Evolutionary conservation across 2,888 invertebrate genomes (phyloP).

Genomic region (Harmothoe impar): DNA sequence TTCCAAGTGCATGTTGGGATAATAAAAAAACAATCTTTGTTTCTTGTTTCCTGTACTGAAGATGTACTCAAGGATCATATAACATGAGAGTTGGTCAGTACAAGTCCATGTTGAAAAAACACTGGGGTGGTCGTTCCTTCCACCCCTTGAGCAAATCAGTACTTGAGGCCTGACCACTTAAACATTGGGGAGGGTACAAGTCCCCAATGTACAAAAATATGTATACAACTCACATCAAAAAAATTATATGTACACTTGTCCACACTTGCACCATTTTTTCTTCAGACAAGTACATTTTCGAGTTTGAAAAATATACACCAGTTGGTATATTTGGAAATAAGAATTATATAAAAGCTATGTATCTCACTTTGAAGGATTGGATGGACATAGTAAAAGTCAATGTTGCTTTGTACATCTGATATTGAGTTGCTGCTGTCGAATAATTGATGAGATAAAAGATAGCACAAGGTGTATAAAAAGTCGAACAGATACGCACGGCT

Average conservation of each 20-base stretch:
- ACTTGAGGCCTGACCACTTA: constrained; percentile 55
- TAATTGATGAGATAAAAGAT: constrained; percentile 42
- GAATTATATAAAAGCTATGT: constrained; percentile 62
- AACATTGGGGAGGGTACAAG: constrained; percentile 28
- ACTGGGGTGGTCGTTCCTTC: constrained; percentile 42
- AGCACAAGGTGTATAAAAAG: constrained; percentile 55
- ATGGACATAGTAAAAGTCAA: constrained; percentile 60
- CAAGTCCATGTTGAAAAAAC: constrained; percentile 29
- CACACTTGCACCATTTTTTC: constrained; percentile 61
- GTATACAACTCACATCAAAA: constrained; percentile 60
- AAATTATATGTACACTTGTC: constrained; percentile 61
- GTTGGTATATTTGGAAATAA: constrained; percentile 61
- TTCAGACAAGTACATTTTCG: constrained; percentile 59
- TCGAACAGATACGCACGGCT: constrained; percentile 43
- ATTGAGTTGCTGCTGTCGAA: constrained; percentile 49
- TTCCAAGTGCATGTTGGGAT: background rate
- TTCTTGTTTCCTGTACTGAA: background rate
- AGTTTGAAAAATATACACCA: constrained; percentile 61
- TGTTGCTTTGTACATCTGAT: constrained; percentile 54
- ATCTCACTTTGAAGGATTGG: constrained; percentile 58
- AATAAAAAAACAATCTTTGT: background rate
- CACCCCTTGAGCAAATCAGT: constrained; percentile 62
- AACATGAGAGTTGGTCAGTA: constrained; percentile 19
- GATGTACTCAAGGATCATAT: background rate
- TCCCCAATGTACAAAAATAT: constrained; percentile 62